Evolutionary conservation across 2,888 invertebrate species (phyloP).

Genomic region (Acanthosepion esculentum): DNA sequence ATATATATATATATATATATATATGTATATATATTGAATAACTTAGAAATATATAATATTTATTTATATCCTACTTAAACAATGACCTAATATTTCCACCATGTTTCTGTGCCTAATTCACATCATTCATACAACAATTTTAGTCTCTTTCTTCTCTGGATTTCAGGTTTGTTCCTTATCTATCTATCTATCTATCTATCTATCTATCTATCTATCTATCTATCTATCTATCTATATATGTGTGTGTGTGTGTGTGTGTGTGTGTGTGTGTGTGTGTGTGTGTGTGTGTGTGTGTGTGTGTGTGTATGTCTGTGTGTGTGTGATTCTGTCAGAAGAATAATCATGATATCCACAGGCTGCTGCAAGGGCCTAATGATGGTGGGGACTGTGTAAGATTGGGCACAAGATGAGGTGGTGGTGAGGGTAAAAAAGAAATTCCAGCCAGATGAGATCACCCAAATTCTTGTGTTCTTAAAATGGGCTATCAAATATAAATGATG

Average conservation of each 20-base stretch:
- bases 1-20: too few relatives aligned
- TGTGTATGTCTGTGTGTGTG: background rate
- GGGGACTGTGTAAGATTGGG: background rate
- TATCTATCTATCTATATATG: background rate
- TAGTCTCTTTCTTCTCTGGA: background rate
- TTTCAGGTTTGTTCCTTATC: background rate
- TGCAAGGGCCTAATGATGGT: slow-evolving; percentile 33
- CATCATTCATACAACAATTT: too few relatives aligned
- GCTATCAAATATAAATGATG: slow-evolving; percentile 8
- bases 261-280: too few relatives aligned
- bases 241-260: background rate
- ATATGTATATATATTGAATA: background rate
- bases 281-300: background rate
- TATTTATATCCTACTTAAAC: slow-evolving; percentile 1
- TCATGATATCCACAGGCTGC: slow-evolving; percentile 11
- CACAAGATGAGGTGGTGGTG: background rate
- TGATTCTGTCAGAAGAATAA: background rate
- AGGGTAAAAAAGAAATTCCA: background rate
- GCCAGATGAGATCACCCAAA: background rate
- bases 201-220: background rate
- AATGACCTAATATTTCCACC: background rate
- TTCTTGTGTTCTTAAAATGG: slow-evolving; percentile 17
- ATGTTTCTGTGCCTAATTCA: background rate
- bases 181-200: background rate
- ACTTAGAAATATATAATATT: background rate